These are phyloP conservation scores for Cheirogaleus medius DNA, from an alignment of 2,113 vertebrate species.

Conservation along the genomic window DNA sequence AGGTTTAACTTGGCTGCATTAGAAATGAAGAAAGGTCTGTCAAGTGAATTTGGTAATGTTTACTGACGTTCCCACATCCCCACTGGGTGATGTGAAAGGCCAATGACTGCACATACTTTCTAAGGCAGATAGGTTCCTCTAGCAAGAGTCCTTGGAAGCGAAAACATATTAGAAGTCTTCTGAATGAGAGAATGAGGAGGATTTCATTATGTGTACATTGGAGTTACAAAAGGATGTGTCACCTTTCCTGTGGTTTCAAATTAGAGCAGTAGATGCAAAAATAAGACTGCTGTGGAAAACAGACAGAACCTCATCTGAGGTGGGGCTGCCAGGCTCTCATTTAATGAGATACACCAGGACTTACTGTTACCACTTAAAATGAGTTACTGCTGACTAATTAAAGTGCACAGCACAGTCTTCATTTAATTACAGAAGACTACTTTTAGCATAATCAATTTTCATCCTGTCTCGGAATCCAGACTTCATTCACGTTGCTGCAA, in stretches of 20 bases:
- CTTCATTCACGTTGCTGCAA: slow-evolving; percentile 45
- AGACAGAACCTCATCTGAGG: background rate
- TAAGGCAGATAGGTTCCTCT: background rate
- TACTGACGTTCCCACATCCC: background rate
- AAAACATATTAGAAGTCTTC: background rate
- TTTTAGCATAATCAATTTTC: slow-evolving; percentile 67
- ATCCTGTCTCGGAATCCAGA: slow-evolving; percentile 53
- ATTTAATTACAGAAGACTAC: slow-evolving; percentile 73
- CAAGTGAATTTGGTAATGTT: slow-evolving; percentile 7
- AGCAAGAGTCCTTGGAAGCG: background rate
- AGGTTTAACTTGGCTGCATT: background rate
- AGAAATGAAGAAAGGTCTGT: background rate
- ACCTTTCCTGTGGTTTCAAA: background rate
- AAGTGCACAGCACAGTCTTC: slow-evolving; percentile 31
- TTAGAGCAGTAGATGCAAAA: background rate
- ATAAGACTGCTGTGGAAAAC: background rate
- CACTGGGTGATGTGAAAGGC: background rate
- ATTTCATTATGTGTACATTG: background rate
- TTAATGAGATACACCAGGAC: slow-evolving; percentile 41
- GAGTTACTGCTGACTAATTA: slow-evolving; percentile 70
- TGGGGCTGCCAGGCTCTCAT: background rate
- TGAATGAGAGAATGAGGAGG: background rate
- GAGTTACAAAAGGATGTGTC: background rate
- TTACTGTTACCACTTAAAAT: slow-evolving; percentile 53
- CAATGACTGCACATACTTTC: background rate